phyloP scores from a whole-genome alignment of 2,113 vertebrate species.

The Tor tambroides region DNA sequence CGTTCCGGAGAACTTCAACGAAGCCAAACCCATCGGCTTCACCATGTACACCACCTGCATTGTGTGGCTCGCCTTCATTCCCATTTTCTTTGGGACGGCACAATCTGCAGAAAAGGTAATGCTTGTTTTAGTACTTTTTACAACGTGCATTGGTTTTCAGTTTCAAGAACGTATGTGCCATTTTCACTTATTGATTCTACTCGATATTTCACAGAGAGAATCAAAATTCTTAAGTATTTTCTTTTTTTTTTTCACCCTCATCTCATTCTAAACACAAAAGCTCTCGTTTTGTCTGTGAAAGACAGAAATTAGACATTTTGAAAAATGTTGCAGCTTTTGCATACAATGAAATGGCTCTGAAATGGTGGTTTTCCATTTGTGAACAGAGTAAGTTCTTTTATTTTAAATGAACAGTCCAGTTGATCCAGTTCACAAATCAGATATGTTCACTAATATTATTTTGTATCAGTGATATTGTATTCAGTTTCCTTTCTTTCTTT shows the following conservation, averaged over 20 bases:
- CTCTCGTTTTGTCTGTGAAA: neutral
- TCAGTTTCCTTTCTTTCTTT: too few relatives aligned
- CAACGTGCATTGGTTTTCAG: neutral
- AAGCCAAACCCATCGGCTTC: conserved; percentile 98
- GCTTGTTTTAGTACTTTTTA: conserved; percentile 43
- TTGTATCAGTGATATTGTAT: neutral
- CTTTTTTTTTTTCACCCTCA: neutral
- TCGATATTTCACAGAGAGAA: neutral
- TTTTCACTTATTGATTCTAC: neutral
- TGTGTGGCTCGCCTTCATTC: conserved; percentile 97
- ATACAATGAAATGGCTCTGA: neutral
- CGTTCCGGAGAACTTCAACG: conserved; percentile 97
- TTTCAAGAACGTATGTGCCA: neutral
- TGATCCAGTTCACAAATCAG: neutral
- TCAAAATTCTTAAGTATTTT: neutral
- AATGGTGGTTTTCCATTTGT: neutral
- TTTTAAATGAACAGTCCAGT: neutral
- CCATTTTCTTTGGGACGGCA: conserved; percentile 97
- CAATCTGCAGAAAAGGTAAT: conserved; percentile 97
- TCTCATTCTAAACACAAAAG: neutral
- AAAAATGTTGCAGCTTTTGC: neutral
- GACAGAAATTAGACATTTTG: neutral
- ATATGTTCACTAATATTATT: neutral
- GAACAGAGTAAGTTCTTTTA: neutral
- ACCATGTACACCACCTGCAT: conserved; percentile 99